phyloP scores from a whole-genome alignment of 2,113 vertebrate genomes.

The Sisor rabdophorus region DNA sequence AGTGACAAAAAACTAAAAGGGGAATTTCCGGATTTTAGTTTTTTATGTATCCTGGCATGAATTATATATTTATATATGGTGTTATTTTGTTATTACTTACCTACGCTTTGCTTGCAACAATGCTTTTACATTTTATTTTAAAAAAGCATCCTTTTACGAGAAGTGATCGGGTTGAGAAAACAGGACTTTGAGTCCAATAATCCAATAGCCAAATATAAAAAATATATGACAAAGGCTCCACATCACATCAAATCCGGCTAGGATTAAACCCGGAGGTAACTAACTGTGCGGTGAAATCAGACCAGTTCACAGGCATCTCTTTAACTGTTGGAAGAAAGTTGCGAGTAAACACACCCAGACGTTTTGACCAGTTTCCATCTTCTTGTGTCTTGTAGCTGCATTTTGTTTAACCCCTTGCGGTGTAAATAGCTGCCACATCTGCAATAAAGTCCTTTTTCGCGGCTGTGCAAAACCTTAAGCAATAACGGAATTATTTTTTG shows the following conservation, averaged over 20 bases:
- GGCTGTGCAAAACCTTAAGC: not conserved
- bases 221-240: not conserved
- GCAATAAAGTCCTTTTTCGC: not conserved
- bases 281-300: not conserved
- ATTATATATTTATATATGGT: not conserved
- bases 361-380: conserved; percentile 5
- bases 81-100: not conserved
- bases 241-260: not conserved
- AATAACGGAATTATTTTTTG: not conserved
- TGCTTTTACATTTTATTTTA: too few species aligned
- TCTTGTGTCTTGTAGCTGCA: not conserved
- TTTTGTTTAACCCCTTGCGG: not conserved
- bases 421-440: not conserved
- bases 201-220: too few species aligned
- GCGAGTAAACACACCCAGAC: conserved; percentile 1
- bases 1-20: not conserved
- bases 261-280: not conserved
- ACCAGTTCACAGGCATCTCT: not conserved
- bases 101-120: not conserved
- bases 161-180: not conserved
- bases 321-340: not conserved
- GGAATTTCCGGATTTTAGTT: not conserved
- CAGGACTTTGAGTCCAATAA: not conserved
- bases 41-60: not conserved
- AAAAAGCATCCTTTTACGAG: not conserved